A percentile compares a stretch with the other conserved stretches of the same genome.
These are phyloP conservation scores for Gopherus flavomarginatus DNA, from an alignment of 2,113 vertebrate species.

Conservation along the genomic window DNA sequence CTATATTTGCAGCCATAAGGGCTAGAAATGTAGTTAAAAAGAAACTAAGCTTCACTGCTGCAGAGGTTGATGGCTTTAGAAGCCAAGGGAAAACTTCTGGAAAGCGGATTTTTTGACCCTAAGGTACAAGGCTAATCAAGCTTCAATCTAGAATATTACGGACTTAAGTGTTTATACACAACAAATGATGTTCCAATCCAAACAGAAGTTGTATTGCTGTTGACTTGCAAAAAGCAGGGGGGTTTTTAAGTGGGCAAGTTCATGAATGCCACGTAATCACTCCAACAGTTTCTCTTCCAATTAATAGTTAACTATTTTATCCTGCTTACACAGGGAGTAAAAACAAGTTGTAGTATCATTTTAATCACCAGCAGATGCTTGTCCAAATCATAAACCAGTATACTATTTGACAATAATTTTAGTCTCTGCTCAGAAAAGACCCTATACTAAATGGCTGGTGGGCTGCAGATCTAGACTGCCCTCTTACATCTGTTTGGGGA, in stretches of 20 bases:
- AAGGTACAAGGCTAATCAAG: background rate
- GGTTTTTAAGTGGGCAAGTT: background rate
- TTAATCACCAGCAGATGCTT: background rate
- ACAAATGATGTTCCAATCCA: background rate
- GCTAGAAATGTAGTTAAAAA: background rate
- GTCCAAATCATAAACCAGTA: background rate
- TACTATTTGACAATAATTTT: conserved; percentile 3
- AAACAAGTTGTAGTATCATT: background rate
- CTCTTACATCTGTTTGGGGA: background rate
- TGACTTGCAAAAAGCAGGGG: background rate
- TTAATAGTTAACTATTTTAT: conserved; percentile 21
- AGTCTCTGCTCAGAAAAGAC: conserved; percentile 3
- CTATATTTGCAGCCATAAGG: background rate
- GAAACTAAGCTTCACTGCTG: background rate
- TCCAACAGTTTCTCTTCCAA: background rate
- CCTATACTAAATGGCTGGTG: background rate
- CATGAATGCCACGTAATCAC: background rate
- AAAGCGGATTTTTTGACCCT: background rate
- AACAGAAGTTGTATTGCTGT: background rate
- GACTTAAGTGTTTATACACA: background rate
- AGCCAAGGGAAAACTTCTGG: background rate
- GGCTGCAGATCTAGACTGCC: background rate
- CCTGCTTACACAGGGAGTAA: background rate
- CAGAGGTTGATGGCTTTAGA: background rate
- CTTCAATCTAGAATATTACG: background rate